Evolutionary conservation across 2,888 invertebrate species (phyloP).

Genomic region (Epistrophe eligans): DNA sequence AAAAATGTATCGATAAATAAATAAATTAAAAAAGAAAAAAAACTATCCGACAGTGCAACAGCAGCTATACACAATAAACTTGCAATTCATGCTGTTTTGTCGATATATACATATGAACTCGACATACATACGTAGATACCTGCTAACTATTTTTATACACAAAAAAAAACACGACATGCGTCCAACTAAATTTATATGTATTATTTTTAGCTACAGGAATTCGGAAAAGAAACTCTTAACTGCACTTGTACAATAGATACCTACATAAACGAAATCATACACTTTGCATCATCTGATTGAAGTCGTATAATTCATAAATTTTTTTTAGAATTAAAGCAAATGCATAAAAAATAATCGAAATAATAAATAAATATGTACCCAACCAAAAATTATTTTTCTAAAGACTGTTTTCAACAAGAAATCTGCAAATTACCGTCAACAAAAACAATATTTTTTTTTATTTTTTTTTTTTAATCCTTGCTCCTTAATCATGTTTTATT

Average conservation of each 20-base stretch:
- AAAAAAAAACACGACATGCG: constrained; percentile 25
- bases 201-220: constrained; percentile 66
- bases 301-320: not conserved
- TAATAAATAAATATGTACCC: too few relatives aligned
- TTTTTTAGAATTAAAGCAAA: too few relatives aligned
- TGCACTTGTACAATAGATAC: constrained; percentile 13
- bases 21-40: constrained; percentile 4
- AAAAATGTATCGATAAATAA: constrained; percentile 29
- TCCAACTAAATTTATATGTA: constrained; percentile 19
- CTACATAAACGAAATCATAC: not conserved
- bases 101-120: not conserved
- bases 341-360: too few relatives aligned
- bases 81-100: constrained; percentile 31
- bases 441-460: too few relatives aligned
- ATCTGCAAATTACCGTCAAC: too few relatives aligned
- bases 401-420: too few relatives aligned
- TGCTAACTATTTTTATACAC: too few relatives aligned
- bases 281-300: not conserved
- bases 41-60: constrained; percentile 40
- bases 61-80: constrained; percentile 41
- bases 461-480: too few relatives aligned
- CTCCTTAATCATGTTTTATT: too few relatives aligned
- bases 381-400: too few relatives aligned
- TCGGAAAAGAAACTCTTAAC: constrained; percentile 56
- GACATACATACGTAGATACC: not conserved